These are phyloP conservation scores for Drosophila sordidula DNA, from an alignment of 2,888 invertebrate genomes.

Conservation along the genomic window DNA sequence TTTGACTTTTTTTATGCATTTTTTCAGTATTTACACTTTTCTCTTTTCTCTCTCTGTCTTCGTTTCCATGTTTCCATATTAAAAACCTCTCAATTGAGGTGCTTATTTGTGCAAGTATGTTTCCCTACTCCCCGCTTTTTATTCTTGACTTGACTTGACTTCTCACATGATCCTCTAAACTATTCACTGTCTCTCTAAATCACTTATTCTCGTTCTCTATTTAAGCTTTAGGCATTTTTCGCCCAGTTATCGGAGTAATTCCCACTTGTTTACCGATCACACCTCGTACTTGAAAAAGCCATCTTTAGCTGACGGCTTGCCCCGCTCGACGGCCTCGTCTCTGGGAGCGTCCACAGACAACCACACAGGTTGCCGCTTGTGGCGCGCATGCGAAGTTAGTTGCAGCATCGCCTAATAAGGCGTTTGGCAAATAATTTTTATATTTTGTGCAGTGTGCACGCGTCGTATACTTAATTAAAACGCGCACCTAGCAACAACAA, in stretches of 20 bases:
- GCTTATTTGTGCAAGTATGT: too few relatives aligned
- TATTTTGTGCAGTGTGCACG: slow-evolving; percentile 47
- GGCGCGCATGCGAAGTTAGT: slow-evolving; percentile 31
- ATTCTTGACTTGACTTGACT: too few relatives aligned
- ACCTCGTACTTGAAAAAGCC: slow-evolving; percentile 35
- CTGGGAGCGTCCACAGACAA: slow-evolving; percentile 27
- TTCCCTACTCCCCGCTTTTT: too few relatives aligned
- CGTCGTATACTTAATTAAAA: slow-evolving; percentile 65
- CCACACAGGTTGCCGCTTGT: slow-evolving; percentile 47
- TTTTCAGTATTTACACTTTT: too few relatives aligned
- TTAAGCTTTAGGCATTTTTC: too few relatives aligned
- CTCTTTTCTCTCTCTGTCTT: too few relatives aligned
- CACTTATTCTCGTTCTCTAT: background rate
- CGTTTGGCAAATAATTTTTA: slow-evolving; percentile 30
- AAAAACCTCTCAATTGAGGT: too few relatives aligned
- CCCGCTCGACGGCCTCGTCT: background rate
- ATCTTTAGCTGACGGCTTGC: slow-evolving; percentile 4
- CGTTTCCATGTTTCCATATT: too few relatives aligned
- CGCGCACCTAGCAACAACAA: slow-evolving; percentile 45
- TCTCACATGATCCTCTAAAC: too few relatives aligned
- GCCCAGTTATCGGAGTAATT: slow-evolving; percentile 5
- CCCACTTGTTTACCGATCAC: slow-evolving; percentile 34
- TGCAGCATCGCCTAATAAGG: slow-evolving; percentile 45
- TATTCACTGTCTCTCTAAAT: background rate
- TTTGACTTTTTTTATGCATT: too few relatives aligned